Percentiles rank a stretch among this genome's conserved stretches.
Evolutionary conservation across 2,113 vertebrate species (phyloP).

Genomic region (Riparia riparia): DNA sequence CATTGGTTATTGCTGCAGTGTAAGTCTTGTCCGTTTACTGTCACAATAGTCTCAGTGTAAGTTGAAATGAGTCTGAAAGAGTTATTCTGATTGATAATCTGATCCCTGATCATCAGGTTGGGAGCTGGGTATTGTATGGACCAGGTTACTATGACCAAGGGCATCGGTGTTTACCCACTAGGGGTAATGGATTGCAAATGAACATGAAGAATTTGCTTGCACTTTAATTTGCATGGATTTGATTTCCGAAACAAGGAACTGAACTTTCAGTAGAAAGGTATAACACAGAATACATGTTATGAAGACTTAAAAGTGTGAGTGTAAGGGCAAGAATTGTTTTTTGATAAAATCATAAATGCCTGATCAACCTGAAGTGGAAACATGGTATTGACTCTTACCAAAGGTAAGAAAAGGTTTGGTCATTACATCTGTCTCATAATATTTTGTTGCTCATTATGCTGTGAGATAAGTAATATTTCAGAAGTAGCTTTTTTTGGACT

Average conservation of each 20-base stretch:
- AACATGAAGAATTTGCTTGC: neutral
- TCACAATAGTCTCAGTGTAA: neutral
- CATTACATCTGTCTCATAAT: neutral
- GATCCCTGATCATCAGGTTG: neutral
- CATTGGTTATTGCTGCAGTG: neutral
- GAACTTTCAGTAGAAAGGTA: neutral
- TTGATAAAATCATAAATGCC: neutral
- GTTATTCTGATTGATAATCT: neutral
- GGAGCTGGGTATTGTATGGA: neutral
- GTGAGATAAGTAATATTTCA: neutral
- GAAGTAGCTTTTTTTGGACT: neutral
- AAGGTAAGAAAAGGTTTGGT: neutral
- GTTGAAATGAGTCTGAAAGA: neutral
- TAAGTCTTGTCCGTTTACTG: neutral
- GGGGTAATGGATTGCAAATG: neutral
- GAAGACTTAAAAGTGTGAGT: neutral
- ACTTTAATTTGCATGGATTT: neutral
- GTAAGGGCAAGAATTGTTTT: neutral
- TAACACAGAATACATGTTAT: accelerated
- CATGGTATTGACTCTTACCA: neutral
- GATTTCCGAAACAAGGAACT: neutral
- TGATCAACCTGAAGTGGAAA: neutral
- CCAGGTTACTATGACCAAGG: neutral
- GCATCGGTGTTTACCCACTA: neutral
- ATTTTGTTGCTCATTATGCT: neutral